These are phyloP conservation scores for Hippopotamus amphibius DNA, from an alignment of 2,113 vertebrate genomes.

Conservation along the genomic window DNA sequence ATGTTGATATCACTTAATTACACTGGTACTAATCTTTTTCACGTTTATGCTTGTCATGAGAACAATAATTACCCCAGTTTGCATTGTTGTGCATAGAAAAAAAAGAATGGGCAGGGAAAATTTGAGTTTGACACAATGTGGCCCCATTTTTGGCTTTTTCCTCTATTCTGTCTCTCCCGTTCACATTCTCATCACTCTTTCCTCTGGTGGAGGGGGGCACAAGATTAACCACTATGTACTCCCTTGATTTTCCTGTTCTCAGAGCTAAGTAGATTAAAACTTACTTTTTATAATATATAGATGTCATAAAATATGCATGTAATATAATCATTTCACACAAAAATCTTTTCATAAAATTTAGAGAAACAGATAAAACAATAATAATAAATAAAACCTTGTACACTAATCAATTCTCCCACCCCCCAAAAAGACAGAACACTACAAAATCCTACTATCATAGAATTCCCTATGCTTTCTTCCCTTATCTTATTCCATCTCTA, in stretches of 20 bases:
- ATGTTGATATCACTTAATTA: constrained; percentile 18
- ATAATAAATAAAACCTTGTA: background rate
- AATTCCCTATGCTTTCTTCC: background rate
- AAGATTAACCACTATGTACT: background rate
- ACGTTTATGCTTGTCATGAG: background rate
- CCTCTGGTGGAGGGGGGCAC: fast-evolving
- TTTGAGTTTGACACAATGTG: background rate
- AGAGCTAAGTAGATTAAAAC: background rate
- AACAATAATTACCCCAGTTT: background rate
- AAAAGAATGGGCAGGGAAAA: background rate
- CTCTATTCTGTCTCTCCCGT: background rate
- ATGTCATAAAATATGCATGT: background rate
- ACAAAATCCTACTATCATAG: background rate
- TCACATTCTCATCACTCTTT: background rate
- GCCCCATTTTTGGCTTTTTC: background rate
- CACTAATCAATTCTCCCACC: background rate
- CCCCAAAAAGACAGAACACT: fast-evolving
- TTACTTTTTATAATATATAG: background rate
- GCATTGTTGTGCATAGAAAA: background rate
- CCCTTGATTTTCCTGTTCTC: background rate
- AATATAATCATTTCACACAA: background rate
- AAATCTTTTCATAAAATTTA: background rate
- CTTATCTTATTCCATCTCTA: background rate
- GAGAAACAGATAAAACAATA: background rate
- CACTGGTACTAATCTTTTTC: background rate